Base-by-base conservation (phyloP, 2,113 vertebrate genomes). In the Saguinus midas region DNA sequence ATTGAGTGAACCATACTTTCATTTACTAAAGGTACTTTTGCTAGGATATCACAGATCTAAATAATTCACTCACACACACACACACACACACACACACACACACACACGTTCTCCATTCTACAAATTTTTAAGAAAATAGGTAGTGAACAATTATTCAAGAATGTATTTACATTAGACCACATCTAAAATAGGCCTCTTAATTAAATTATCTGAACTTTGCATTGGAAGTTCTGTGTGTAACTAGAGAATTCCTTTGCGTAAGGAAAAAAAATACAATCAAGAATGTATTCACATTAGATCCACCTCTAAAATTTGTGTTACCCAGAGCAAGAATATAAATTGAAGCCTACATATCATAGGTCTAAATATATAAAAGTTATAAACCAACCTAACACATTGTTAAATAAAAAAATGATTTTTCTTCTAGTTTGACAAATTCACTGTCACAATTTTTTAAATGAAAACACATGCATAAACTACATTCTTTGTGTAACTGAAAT, bases 171-270 rank as follows among this genome's bases (percentile, higher is more conserved):
- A 23, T 25, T 82, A 50, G 13, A 45, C 21, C 23, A 57, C 2
- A n/a, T 5, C 32, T 58, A 91, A 61, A 91, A 55, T 78, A 86
- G 72, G 27, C 58, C 76, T 70, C 40, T 86, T 92, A 96, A 88
- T 91, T 94, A 94, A 88, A 70, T 96, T 94, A 90, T 81, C 40
- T 94, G 83, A 89, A 85, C 72, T 80, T 66, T 81, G 37, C 85
- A 85, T 92, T 94, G 13, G 80, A 89, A 85, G 18, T 89, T 85
- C 8, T 75, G 48, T 86, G 21, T 58, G 17, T 75, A 96, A 85
- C 84, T 88, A 94, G 27, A 81, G 84, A 66, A 87, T 87, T 87
- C 32, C 43, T 87, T 50, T 83, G 52, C 58, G 23, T 94, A 48
- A 70, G 70, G 82, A 83, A 91, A 95, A 37, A 75, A 75, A 43